These are phyloP conservation scores for Caenorhabditis wallacei DNA, from an alignment of 2,888 invertebrate genomes.

Conservation along the genomic window DNA sequence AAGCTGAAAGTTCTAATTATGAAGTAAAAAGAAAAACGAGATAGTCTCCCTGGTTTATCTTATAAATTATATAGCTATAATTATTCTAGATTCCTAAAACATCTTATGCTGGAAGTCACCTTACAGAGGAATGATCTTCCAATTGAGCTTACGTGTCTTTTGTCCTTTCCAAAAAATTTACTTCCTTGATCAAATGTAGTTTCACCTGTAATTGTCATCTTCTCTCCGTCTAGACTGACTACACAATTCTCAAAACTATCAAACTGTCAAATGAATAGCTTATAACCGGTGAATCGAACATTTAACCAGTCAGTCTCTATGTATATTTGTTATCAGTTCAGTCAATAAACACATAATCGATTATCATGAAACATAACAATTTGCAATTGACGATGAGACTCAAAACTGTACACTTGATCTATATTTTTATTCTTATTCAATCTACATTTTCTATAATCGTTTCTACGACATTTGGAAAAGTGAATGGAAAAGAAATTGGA, in stretches of 20 bases:
- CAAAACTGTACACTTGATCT: background rate
- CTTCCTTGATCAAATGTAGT: background rate
- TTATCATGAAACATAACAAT: background rate
- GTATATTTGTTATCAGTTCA: slow-evolving; percentile 4
- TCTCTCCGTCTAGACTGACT: too few species aligned
- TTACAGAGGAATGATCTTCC: too few species aligned
- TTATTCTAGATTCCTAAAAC: too few species aligned
- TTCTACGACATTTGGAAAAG: slow-evolving; percentile 2
- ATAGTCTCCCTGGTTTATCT: too few species aligned
- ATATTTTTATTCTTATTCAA: background rate
- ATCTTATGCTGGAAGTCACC: too few species aligned
- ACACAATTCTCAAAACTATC: background rate
- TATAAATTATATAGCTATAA: too few species aligned
- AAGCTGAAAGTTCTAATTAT: too few species aligned
- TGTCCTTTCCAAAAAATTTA: background rate
- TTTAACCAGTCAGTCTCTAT: background rate
- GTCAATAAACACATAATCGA: background rate
- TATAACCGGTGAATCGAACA: background rate
- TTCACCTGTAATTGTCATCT: too few species aligned
- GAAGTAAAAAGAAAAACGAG: too few species aligned
- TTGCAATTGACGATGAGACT: slow-evolving; percentile 1
- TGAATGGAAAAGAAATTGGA: slow-evolving; percentile 1
- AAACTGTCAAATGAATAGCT: background rate
- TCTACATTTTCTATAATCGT: background rate
- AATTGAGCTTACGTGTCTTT: too few species aligned